These are phyloP conservation scores for Microplitis deprimator DNA, from an alignment of 2,888 invertebrate species.

Conservation along the genomic window DNA sequence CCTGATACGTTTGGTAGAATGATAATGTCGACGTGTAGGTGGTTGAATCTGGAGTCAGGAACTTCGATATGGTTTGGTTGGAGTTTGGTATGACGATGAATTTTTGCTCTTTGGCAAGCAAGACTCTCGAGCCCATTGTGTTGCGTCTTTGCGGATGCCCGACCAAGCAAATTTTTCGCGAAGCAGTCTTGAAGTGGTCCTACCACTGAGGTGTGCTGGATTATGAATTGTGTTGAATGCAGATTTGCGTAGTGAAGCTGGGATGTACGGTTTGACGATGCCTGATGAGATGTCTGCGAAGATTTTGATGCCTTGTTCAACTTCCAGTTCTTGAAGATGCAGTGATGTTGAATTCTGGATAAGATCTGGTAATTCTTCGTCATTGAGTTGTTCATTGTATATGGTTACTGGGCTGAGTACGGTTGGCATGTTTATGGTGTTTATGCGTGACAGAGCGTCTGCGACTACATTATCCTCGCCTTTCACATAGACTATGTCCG, in stretches of 20 bases:
- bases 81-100: slow-evolving; percentile 52
- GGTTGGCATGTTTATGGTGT: background rate
- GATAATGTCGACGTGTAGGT: slow-evolving; percentile 37
- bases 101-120: slow-evolving; percentile 58
- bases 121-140: slow-evolving; percentile 5
- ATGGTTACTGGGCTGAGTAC: background rate
- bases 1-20: background rate
- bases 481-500: too few species aligned
- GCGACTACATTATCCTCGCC: background rate
- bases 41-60: background rate
- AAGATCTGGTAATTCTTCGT: background rate
- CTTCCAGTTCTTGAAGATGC: background rate
- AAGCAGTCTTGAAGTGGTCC: background rate
- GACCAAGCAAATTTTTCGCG: background rate
- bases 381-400: background rate
- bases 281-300: background rate
- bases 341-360: background rate
- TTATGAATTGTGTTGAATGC: background rate
- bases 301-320: background rate
- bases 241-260: background rate
- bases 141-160: background rate
- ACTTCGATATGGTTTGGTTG: slow-evolving; percentile 47
- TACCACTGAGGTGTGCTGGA: background rate
- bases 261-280: background rate
- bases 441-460: slow-evolving; percentile 31